These are phyloP conservation scores for Stenolophus ochropezus DNA, from an alignment of 2,888 invertebrate species.

Conservation along the genomic window DNA sequence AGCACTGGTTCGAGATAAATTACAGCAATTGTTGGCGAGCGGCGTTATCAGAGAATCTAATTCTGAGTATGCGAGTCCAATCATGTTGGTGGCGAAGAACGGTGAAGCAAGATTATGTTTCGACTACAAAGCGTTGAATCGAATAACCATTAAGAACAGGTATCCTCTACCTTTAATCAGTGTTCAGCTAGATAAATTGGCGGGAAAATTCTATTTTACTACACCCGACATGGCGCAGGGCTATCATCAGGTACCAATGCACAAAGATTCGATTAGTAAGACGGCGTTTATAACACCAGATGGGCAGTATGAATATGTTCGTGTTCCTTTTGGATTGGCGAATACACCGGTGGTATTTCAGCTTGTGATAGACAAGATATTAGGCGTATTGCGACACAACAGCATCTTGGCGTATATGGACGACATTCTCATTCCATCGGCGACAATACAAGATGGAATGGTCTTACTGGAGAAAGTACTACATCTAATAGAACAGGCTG, in stretches of 20 bases:
- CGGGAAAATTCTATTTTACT: too few relatives aligned
- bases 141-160: slow-evolving; percentile 46
- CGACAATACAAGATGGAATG: slow-evolving; percentile 1
- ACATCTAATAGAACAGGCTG: too few relatives aligned
- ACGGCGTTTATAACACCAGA: too few relatives aligned
- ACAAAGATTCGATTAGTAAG: too few relatives aligned
- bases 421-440: slow-evolving; percentile 57
- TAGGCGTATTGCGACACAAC: neutral
- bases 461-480: neutral
- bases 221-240: too few relatives aligned
- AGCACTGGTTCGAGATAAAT: neutral
- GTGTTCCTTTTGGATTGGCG: too few relatives aligned
- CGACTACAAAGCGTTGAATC: neutral
- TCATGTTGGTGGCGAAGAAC: slow-evolving; percentile 61
- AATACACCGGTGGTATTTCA: slow-evolving; percentile 64
- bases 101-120: too few relatives aligned
- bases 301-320: too few relatives aligned
- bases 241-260: too few relatives aligned
- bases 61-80: neutral
- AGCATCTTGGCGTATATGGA: slow-evolving; percentile 58
- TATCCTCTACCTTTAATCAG: too few relatives aligned
- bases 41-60: too few relatives aligned
- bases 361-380: slow-evolving; percentile 62
- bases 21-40: neutral
- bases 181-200: too few relatives aligned